Evolutionary conservation across 2,888 invertebrate genomes (phyloP), one percentile per base, ranked within the genome.

Genomic region (Eristalis tenax): DNA sequence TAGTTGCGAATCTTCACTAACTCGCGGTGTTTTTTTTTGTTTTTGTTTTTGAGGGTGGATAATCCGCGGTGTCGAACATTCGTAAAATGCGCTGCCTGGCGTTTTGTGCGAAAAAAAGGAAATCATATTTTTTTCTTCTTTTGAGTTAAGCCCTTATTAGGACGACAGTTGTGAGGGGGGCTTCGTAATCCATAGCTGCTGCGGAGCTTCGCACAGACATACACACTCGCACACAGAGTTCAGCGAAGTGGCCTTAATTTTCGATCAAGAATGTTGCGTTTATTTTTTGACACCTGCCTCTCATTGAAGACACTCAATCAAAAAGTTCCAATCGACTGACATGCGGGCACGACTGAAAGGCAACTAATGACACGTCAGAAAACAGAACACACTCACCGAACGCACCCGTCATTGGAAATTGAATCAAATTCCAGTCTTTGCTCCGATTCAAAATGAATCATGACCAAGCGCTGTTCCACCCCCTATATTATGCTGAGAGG

Each of bases 11-110:
- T 77, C 73, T 69, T 50, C n/a, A 18, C 11, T 15, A 4, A 32
- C 32, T 32, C 8, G 32, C 32, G 32, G 32, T 32, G 32, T 32
- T 28, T 50, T 26, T 1, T 26, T 26, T n/a, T n/a, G n/a, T 50
- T 32, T 59, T 32, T 23, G 35, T 69, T 76, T 86, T 79, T 76
- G 65, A 87, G 83, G 83, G 83, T 80, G 76, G 87, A 83, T 87
- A 76, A 87, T 80, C 83, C 38, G 43, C 35, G 40, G 64, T 59
- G 64, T 79, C 56, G 66, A 13, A 75, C 74, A 63, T 73, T 66
- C 40, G 28, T 38, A 5, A 71, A 77, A 77, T 73, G 65, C 70
- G 83, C 66, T 68, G 18, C 59, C n/a, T 26, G 15, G 28, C 11
- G 10, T 32, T 32, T 32, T 32, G 32, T 32, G 32, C 32, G 32